A percentile compares a stretch with the other conserved stretches of the same genome.
phyloP scores from a whole-genome alignment of 2,888 invertebrate species.

The Nephrotoma appendiculata region DNA sequence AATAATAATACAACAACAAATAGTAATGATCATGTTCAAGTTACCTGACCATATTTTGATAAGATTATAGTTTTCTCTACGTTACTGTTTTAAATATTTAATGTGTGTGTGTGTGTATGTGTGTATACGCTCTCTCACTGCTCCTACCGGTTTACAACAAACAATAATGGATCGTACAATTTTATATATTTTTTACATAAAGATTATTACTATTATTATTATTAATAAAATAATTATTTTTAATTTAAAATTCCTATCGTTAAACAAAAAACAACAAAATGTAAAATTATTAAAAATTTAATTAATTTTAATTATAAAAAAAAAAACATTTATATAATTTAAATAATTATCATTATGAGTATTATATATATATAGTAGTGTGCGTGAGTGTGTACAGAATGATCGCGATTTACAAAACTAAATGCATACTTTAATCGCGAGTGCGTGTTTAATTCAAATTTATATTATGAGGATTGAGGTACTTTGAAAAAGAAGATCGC shows the following conservation, averaged over 20 bases:
- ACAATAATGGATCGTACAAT: not conserved
- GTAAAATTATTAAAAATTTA: not conserved
- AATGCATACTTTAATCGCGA: not conserved
- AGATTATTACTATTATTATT: not conserved
- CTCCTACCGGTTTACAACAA: not conserved
- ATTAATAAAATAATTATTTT: not conserved
- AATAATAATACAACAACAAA: slow-evolving; percentile 12
- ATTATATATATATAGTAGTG: too few species aligned
- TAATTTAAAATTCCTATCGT: not conserved
- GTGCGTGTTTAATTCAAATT: not conserved
- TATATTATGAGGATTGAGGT: not conserved
- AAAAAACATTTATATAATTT: not conserved
- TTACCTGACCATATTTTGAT: slow-evolving; percentile 14
- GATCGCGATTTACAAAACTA: not conserved
- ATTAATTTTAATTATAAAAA: not conserved
- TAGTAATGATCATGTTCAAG: slow-evolving; percentile 15
- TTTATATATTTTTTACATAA: not conserved
- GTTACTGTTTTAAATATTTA: not conserved
- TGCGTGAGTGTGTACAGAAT: not conserved
- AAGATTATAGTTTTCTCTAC: not conserved
- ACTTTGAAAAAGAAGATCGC: not conserved
- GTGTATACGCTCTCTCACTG: not conserved
- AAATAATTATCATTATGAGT: not conserved
- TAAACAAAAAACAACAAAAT: not conserved
- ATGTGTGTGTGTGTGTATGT: too few species aligned